phyloP scores from a whole-genome alignment of 2,797 vertebrate genomes.

The Anguilla marmorata region DNA sequence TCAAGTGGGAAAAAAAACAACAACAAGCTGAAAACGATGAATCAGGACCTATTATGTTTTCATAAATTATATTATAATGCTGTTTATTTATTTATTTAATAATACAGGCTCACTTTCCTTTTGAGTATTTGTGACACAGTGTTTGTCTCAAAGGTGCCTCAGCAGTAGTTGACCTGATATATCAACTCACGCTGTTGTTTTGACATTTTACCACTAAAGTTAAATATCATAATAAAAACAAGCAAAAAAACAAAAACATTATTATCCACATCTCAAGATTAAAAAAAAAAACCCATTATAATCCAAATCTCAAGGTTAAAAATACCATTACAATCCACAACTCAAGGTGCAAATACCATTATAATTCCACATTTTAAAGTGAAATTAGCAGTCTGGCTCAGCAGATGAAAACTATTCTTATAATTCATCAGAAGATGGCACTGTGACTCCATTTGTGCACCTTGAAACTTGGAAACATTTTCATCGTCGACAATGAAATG shows the following conservation, averaged over 20 bases:
- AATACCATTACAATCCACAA: background rate
- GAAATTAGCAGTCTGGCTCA: background rate
- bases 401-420: background rate
- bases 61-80: background rate
- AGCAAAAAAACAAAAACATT: too few relatives aligned
- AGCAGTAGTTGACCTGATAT: background rate
- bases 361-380: background rate
- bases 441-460: slow-evolving; percentile 40
- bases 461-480: background rate
- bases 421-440: slow-evolving; percentile 56
- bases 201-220: background rate
- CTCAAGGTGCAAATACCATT: background rate
- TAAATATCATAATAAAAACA: background rate
- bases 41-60: background rate
- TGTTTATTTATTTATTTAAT: too few relatives aligned
- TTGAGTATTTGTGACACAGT: background rate
- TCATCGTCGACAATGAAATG: background rate
- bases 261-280: too few relatives aligned
- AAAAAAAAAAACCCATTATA: background rate
- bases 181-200: background rate
- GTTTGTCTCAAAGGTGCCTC: background rate
- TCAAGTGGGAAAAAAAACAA: background rate
- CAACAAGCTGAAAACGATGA: background rate
- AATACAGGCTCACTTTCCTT: background rate
- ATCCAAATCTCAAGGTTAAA: too few relatives aligned